Evolutionary conservation across 2,797 vertebrate species (phyloP), one percentile per base, ranked within the genome.

Genomic region (Lepus townsendii): DNA sequence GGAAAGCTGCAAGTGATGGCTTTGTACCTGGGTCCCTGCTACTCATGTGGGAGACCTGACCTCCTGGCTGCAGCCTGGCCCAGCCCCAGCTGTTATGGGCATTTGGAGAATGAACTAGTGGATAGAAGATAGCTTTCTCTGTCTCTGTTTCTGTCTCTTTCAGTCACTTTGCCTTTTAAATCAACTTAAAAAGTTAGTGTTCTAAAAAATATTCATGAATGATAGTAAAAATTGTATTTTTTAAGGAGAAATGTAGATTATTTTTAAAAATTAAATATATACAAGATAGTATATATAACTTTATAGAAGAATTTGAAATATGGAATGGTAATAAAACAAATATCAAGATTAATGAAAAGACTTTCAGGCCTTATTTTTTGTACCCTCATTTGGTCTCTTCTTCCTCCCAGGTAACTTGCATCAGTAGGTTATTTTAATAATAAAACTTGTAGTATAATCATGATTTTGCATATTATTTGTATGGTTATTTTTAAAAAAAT

Each of bases 401-500:
- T 90, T 82, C 22, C 14, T 82, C 50, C n/a, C 72, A 27, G 7
- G 54, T 65, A 83, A 86, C 30, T 93, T 83, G 35, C 47, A 83
- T 86, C 79, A 82, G 13, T 90, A 90, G 14, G 26, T 72, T 87
- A 83, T 73, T 93, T 86, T 57, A n/a, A 80, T 85, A 86, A 80
- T 57, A 14, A 66, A 76, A 85, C 60, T 90, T 32, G 27, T 80
- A 68, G 38, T 90, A 75, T 89, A 27, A 35, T 83, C 77, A 2
- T 93, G 50, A 47, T 88, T 95, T 72, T 78, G 26, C 83, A n/a
- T 83, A 72, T 82, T 88, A 47, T 38, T 92, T 92, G 22, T 86
- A 62, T 69, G 57, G 17, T 86, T 86, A 38, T 83, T 88, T 93
- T 95, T 78, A 9, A 9, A 47, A 47, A 47, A 47, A 35, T 35